Evolutionary conservation across 1,140 invertebrate genomes (phyloP).

Genomic region (Plectrocnemia conspersa): DNA sequence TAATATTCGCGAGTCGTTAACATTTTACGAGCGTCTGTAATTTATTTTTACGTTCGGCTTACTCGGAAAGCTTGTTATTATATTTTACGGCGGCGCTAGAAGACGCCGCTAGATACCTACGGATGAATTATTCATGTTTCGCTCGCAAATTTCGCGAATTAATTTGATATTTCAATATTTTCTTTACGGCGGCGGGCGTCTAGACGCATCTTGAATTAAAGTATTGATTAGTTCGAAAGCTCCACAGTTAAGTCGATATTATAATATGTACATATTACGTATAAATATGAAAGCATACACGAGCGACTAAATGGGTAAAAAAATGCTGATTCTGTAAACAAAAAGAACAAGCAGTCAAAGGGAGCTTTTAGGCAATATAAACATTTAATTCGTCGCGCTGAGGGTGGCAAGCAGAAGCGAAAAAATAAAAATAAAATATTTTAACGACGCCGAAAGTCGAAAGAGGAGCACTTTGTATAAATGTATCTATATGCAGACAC

Average conservation of each 20-base stretch:
- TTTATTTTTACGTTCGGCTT: conserved; percentile 33
- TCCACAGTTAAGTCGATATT: too few relatives aligned
- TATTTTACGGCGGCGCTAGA: conserved; percentile 27
- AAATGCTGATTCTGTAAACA: background rate
- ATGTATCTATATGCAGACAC: too few relatives aligned
- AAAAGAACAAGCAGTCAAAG: background rate
- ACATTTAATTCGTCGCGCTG: too few relatives aligned
- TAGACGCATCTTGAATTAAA: conserved; percentile 26
- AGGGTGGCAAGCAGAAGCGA: too few relatives aligned
- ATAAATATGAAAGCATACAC: too few relatives aligned
- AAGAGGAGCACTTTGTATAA: too few relatives aligned
- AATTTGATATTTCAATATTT: conserved; percentile 34
- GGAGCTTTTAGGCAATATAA: too few relatives aligned
- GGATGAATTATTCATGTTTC: conserved; percentile 34
- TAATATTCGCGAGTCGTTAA: conserved; percentile 31
- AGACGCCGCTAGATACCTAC: conserved; percentile 18
- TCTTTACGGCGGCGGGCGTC: conserved; percentile 31
- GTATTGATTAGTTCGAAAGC: too few relatives aligned
- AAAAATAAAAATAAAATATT: too few relatives aligned
- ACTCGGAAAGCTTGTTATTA: conserved; percentile 30
- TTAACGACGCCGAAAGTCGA: too few relatives aligned
- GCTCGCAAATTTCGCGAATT: conserved; percentile 32
- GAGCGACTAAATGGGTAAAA: conserved; percentile 11
- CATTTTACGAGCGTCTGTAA: conserved; percentile 30
- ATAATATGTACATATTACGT: too few relatives aligned